A percentile compares a stretch with the other conserved stretches of the same genome.
Evolutionary conservation across 2,113 vertebrate genomes (phyloP).

Genomic region (Oxyura jamaicensis): DNA sequence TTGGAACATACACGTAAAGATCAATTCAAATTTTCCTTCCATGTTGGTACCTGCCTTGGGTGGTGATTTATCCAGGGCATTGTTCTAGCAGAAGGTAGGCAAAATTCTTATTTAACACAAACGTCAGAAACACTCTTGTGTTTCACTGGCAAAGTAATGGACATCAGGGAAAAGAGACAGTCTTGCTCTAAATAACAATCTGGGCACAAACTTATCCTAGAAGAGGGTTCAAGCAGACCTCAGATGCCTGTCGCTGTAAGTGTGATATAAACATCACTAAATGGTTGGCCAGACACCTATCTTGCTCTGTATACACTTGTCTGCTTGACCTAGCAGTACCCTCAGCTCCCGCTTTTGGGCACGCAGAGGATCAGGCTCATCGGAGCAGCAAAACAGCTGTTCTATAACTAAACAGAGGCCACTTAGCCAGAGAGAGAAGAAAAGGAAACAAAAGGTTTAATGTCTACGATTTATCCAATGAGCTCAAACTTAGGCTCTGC

Average conservation of each 20-base stretch:
- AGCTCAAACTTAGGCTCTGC: background rate
- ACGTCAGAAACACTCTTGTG: background rate
- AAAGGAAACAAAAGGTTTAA: background rate
- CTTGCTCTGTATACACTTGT: background rate
- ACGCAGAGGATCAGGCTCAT: background rate
- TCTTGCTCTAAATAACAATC: background rate
- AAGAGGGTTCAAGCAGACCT: background rate
- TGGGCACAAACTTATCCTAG: background rate
- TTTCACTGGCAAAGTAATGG: background rate
- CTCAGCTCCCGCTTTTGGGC: background rate
- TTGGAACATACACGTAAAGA: background rate
- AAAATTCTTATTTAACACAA: background rate
- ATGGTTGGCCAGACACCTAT: background rate
- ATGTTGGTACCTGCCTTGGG: background rate
- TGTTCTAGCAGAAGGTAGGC: slow-evolving; percentile 1
- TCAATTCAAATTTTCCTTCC: background rate
- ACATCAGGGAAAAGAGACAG: background rate
- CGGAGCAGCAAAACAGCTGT: background rate
- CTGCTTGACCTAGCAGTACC: background rate
- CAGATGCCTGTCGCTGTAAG: background rate
- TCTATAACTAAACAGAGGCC: background rate
- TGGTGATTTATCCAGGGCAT: background rate
- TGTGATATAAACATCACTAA: background rate
- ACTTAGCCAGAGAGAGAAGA: background rate
- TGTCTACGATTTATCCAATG: background rate